phyloP scores from a whole-genome alignment of 1,140 invertebrate species.

The Plectrocnemia conspersa region DNA sequence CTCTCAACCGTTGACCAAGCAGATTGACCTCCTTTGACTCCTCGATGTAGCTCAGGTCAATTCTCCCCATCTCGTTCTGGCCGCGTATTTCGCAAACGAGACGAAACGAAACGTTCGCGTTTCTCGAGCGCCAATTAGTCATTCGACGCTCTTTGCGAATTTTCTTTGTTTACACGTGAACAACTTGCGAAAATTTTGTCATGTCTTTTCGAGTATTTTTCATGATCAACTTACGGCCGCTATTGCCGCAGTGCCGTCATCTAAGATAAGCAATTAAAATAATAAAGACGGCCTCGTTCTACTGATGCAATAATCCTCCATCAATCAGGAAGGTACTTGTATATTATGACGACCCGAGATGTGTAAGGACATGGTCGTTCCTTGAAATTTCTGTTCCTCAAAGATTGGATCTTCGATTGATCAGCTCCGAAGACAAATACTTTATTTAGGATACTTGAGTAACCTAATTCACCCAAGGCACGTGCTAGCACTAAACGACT shows the following conservation, averaged over 20 bases:
- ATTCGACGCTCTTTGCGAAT: not conserved
- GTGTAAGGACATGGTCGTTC: too few species aligned
- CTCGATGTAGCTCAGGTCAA: conserved; percentile 30
- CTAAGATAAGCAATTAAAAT: too few species aligned
- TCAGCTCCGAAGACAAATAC: not conserved
- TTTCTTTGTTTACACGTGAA: conserved; percentile 11
- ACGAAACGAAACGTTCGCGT: conserved; percentile 12
- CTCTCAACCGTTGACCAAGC: conserved; percentile 9
- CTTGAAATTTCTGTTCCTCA: too few species aligned
- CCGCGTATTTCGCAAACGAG: not conserved
- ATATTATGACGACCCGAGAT: too few species aligned
- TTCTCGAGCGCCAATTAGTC: not conserved
- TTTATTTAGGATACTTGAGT: conserved; percentile 2
- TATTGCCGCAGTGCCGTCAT: too few species aligned
- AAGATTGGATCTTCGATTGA: too few species aligned
- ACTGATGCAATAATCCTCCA: too few species aligned
- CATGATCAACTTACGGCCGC: too few species aligned
- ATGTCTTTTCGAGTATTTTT: too few species aligned
- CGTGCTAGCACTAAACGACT: not conserved
- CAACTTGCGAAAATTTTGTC: too few species aligned
- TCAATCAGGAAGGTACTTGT: too few species aligned
- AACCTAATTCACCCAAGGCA: conserved; percentile 3
- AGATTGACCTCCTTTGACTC: conserved; percentile 27
- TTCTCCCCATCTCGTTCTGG: conserved; percentile 11
- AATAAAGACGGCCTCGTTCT: too few species aligned